A percentile compares a stretch with the other conserved stretches of the same genome.
Evolutionary conservation across 2,113 vertebrate species (phyloP).

Genomic region (Mustelus asterias): DNA sequence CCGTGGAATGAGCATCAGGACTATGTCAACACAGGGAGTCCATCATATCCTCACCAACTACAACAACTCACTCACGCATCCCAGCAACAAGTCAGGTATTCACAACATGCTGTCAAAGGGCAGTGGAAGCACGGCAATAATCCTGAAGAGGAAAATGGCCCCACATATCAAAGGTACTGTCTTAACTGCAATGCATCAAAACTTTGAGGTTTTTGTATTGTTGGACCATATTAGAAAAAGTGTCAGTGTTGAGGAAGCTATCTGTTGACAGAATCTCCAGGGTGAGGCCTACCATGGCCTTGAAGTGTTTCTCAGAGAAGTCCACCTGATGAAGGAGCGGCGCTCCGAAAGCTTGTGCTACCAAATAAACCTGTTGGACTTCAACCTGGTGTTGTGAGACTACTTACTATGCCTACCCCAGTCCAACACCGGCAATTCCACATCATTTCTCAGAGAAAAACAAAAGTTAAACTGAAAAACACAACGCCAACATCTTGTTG

Average conservation of each 20-base stretch:
- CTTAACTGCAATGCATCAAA: neutral
- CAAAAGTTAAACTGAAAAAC: neutral
- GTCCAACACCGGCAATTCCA: no score
- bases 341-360: no score
- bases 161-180: conserved; percentile 72
- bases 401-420: no score
- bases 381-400: no score
- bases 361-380: no score
- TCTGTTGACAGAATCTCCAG: neutral
- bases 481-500: neutral
- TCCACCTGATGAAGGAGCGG: no score
- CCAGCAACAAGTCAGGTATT: conserved; percentile 77
- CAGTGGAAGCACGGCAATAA: conserved; percentile 80
- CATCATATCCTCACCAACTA: conserved; percentile 76
- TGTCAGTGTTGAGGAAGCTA: neutral
- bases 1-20: conserved; percentile 87
- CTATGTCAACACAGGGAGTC: conserved; percentile 72
- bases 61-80: conserved; percentile 77
- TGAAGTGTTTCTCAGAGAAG: neutral
- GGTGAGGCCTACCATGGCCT: neutral
- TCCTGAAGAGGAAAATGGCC: conserved; percentile 77
- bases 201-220: neutral
- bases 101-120: conserved; percentile 76
- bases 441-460: neutral
- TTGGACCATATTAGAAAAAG: neutral